Evolutionary conservation across 2,888 invertebrate genomes (phyloP).

Genomic region (Agonopterix alstromeriana): DNA sequence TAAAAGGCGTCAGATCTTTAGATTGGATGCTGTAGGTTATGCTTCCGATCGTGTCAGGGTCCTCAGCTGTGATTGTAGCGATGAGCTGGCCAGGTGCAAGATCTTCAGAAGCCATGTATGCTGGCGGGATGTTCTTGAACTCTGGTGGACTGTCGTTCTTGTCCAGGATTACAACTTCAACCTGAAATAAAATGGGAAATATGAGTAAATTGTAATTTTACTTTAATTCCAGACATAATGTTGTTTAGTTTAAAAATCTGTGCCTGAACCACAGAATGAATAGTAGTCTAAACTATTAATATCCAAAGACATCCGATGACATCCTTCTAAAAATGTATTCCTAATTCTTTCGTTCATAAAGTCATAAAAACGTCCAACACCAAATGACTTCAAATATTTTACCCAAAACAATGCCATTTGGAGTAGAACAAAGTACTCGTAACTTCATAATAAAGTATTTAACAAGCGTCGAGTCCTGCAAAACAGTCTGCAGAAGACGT

Average conservation of each 20-base stretch:
- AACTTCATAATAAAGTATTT: constrained; percentile 48
- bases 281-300: no score
- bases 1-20: constrained; percentile 82
- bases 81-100: constrained; percentile 88
- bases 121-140: constrained; percentile 84
- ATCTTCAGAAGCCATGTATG: constrained; percentile 89
- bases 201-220: no score
- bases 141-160: constrained; percentile 97
- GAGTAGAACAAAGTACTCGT: constrained; percentile 30
- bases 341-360: neutral
- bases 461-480: constrained; percentile 38
- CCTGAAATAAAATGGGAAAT: constrained; percentile 76
- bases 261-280: no score
- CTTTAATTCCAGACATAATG: no score
- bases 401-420: constrained; percentile 21
- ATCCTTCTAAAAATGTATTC: neutral
- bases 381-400: constrained; percentile 4
- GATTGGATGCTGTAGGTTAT: constrained; percentile 84
- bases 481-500: constrained; percentile 41
- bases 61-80: constrained; percentile 85
- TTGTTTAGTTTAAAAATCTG: no score
- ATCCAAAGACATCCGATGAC: no score
- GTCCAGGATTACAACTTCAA: constrained; percentile 89
- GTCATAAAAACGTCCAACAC: neutral
- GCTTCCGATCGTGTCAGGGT: constrained; percentile 90